Conservation (phyloP, 1,140 invertebrate genomes). For the Potamilus streckersoni region DNA sequence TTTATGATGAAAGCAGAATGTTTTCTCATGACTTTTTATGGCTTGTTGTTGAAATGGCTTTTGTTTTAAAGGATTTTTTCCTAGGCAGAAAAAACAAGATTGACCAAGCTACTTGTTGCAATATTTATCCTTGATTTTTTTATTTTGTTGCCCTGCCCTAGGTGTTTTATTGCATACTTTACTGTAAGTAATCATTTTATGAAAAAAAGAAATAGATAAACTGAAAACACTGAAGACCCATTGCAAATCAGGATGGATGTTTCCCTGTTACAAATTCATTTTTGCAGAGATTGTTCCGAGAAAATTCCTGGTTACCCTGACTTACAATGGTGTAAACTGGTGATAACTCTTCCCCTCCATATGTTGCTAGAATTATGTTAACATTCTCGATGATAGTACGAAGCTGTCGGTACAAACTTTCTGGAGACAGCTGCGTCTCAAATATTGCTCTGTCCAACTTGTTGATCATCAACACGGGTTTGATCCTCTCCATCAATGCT, state of each 20-base stretch:
- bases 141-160: too few relatives aligned
- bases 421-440: conserved; percentile 89
- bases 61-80: too few relatives aligned
- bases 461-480: conserved; percentile 99
- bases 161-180: too few relatives aligned
- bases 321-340: conserved; percentile 85
- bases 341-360: conserved; percentile 83
- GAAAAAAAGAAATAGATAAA: neutral
- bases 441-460: conserved; percentile 98
- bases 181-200: too few relatives aligned
- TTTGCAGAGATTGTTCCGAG: neutral
- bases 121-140: too few relatives aligned
- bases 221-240: neutral
- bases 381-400: conserved; percentile 99
- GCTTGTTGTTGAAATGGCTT: too few relatives aligned
- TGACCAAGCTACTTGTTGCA: too few relatives aligned
- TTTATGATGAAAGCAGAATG: too few relatives aligned
- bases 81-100: too few relatives aligned
- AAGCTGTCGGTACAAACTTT: conserved; percentile 99
- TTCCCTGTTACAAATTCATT: neutral
- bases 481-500: conserved; percentile 98
- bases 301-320: conserved; percentile 3
- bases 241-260: neutral
- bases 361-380: conserved; percentile 99
- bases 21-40: too few relatives aligned